These are phyloP conservation scores for Acrobeloides nanus DNA, from an alignment of 2,888 invertebrate genomes.

Conservation along the genomic window DNA sequence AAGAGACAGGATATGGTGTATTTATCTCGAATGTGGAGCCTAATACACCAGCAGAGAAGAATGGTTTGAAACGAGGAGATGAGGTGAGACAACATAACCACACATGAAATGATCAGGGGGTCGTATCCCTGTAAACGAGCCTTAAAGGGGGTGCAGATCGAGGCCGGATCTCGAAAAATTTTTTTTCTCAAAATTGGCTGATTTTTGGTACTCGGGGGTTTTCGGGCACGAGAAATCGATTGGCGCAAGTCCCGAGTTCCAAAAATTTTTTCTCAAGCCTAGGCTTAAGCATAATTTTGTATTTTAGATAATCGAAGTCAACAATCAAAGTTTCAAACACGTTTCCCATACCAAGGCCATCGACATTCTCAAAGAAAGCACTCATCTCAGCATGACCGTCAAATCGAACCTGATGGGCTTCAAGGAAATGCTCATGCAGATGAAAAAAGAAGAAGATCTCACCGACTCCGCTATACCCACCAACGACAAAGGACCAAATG, in stretches of 20 bases:
- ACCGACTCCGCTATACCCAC: slow-evolving; percentile 1
- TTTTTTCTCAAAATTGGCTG: too few relatives aligned
- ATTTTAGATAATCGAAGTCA: slow-evolving; percentile 77
- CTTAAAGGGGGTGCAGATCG: too few relatives aligned
- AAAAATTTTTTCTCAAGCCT: too few relatives aligned
- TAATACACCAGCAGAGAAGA: slow-evolving; percentile 85
- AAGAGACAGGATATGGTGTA: slow-evolving; percentile 74
- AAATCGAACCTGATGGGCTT: slow-evolving; percentile 81
- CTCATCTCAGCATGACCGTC: slow-evolving; percentile 88
- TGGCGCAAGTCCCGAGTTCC: too few relatives aligned
- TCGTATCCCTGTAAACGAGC: too few relatives aligned
- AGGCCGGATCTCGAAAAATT: too few relatives aligned
- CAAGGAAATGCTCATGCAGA: slow-evolving; percentile 42
- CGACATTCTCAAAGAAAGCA: slow-evolving; percentile 84
- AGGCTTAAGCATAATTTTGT: too few relatives aligned
- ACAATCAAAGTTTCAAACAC: slow-evolving; percentile 89
- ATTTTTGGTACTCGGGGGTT: too few relatives aligned
- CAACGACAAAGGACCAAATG: slow-evolving; percentile 1
- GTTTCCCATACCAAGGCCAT: slow-evolving; percentile 82
- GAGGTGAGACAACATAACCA: too few relatives aligned
- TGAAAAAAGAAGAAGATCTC: slow-evolving; percentile 10
- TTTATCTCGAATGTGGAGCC: slow-evolving; percentile 89
- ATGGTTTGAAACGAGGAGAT: slow-evolving; percentile 90
- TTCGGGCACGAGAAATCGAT: too few relatives aligned
- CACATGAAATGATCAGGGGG: too few relatives aligned